Evolutionary conservation across 2,797 vertebrate genomes (phyloP).

Genomic region (Squalus acanthias): DNA sequence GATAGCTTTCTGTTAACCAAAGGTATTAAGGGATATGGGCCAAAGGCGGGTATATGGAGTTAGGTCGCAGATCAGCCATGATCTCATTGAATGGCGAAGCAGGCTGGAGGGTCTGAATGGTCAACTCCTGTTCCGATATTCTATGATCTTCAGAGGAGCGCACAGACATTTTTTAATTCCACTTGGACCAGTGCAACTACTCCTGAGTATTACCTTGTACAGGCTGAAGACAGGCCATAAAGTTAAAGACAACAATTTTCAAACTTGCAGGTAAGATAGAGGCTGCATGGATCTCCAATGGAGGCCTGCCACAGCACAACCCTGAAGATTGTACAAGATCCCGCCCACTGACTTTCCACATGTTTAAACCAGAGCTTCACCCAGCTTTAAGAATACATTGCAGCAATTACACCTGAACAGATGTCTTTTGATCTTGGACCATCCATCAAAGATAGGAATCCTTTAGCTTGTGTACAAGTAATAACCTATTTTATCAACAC

Average conservation of each 20-base stretch:
- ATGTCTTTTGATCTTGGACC: background rate
- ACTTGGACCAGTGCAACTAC: background rate
- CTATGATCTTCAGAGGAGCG: background rate
- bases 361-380: background rate
- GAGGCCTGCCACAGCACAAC: background rate
- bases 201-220: background rate
- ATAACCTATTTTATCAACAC: background rate
- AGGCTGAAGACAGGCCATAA: background rate
- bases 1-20: too few relatives aligned
- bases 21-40: too few relatives aligned
- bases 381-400: background rate
- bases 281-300: background rate
- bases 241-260: background rate
- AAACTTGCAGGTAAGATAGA: background rate
- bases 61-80: too few relatives aligned
- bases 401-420: background rate
- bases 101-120: too few relatives aligned
- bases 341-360: background rate
- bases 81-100: too few relatives aligned
- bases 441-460: background rate
- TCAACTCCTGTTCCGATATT: background rate
- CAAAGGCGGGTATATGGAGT: too few relatives aligned
- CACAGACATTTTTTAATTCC: background rate
- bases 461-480: background rate
- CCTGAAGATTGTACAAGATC: background rate